Evolutionary conservation across 2,113 vertebrate species (phyloP), one percentile per base, ranked within the genome.

Genomic region (Edolisoma coerulescens): DNA sequence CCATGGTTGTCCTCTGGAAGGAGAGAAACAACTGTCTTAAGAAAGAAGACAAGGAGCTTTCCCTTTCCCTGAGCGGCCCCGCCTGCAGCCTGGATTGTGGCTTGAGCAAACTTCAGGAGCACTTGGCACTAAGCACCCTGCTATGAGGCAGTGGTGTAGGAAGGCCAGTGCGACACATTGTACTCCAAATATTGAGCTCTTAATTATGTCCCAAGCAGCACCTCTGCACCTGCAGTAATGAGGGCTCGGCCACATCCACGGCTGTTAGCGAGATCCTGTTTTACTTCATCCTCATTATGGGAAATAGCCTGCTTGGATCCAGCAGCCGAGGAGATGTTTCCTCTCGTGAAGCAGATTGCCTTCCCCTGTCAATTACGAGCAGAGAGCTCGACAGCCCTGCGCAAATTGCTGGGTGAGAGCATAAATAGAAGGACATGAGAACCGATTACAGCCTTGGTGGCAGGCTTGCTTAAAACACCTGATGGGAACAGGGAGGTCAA

Each of bases 391-490:
- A 70, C 91, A 83, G 78, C 64, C 91, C 64, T 11, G 73, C 1
- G 28, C 93, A 94, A 94, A 97, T 95, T 87, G 90, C 87, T 85
- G 84, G 73, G 90, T 84, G 90, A 93, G 92, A 94, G 86, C 78
- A 11, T 41, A 86, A 70, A 88, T 6, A 87, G 76, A 81, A 89
- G 84, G 30, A 75, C 94, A 82, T 1, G 37, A 79, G 92, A 84
- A 77, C 41, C 3, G 12, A 94, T 91, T 79, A 81, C n/a, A 53
- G 93, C 53, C 88, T 16, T 42, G 57, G 76, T 45, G 45, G 44
- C 75, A 88, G 93, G 30, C 70, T 63, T 45, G 26, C 88, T 83
- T 82, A 39, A 84, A 96, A 84, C 10, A 4, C 69, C 50, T 64
- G 56, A 85, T 85, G 73, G 74, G 79, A 97, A 69, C 49, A 47